Conservation (phyloP, 2,888 invertebrate species). For the Lobophora halterata region DNA sequence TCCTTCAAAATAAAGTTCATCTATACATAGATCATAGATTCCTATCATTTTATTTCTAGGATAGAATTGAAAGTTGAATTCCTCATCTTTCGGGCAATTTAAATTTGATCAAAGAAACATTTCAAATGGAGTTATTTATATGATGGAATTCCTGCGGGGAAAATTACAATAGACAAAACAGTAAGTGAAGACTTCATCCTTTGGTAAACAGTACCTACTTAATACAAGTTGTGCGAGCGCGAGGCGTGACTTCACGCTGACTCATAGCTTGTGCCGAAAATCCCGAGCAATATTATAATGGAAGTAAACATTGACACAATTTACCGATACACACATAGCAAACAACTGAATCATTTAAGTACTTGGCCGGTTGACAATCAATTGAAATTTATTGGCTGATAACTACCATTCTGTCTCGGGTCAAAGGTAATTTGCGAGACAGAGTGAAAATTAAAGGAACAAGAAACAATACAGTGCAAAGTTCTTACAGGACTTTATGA, state of each 20-base stretch:
- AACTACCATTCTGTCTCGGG: slow-evolving; percentile 44
- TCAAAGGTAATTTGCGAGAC: slow-evolving; percentile 50
- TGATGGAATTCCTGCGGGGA: not conserved
- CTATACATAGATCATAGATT: too few species aligned
- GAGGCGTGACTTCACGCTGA: slow-evolving; percentile 51
- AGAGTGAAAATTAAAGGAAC: too few species aligned
- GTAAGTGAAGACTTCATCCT: slow-evolving; percentile 1
- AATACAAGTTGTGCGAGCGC: slow-evolving; percentile 4
- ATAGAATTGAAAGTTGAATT: too few species aligned
- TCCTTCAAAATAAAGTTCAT: too few species aligned
- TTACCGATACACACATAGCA: slow-evolving; percentile 37
- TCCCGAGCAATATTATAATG: slow-evolving; percentile 32
- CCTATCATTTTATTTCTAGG: too few species aligned
- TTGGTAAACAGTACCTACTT: slow-evolving; percentile 10
- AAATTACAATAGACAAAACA: not conserved
- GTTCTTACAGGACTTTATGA: too few species aligned
- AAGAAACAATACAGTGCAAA: too few species aligned
- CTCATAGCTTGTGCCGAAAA: slow-evolving; percentile 49
- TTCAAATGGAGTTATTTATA: too few species aligned
- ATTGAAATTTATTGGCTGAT: slow-evolving; percentile 63
- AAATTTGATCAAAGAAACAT: too few species aligned
- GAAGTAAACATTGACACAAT: slow-evolving; percentile 51
- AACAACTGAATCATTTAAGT: slow-evolving; percentile 45
- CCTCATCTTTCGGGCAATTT: too few species aligned
- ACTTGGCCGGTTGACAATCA: slow-evolving; percentile 42